phyloP scores from a whole-genome alignment of 2,797 vertebrate species.

The Orestias chungarensis region DNA sequence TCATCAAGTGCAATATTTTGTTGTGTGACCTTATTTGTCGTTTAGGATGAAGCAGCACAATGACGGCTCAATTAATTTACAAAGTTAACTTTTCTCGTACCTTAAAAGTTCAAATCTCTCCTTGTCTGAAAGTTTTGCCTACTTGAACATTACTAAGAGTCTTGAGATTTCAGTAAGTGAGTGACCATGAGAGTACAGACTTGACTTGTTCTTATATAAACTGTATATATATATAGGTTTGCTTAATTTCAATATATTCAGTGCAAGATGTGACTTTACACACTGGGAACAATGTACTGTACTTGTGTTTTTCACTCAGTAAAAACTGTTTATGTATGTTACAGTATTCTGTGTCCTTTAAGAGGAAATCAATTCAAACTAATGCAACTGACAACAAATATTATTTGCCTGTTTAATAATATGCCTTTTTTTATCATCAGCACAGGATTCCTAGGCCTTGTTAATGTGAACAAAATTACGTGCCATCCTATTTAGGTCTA shows the following conservation, averaged over 20 bases:
- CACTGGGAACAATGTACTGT: slow-evolving; percentile 14
- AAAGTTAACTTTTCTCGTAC: neutral
- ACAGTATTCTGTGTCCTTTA: slow-evolving; percentile 33
- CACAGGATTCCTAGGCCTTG: slow-evolving; percentile 12
- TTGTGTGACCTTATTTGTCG: neutral
- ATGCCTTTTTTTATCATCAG: slow-evolving; percentile 41
- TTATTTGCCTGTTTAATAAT: slow-evolving; percentile 28
- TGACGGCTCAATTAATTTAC: neutral
- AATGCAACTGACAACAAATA: slow-evolving; percentile 5
- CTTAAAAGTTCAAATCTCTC: slow-evolving; percentile 2
- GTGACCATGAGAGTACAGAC: slow-evolving; percentile 9
- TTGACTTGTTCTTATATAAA: slow-evolving; percentile 10
- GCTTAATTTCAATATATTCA: slow-evolving; percentile 17
- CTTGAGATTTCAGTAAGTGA: neutral
- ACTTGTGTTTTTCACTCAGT: slow-evolving; percentile 24
- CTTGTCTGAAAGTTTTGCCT: slow-evolving; percentile 35
- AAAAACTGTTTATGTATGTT: slow-evolving; percentile 40
- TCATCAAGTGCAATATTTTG: neutral
- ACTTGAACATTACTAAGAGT: slow-evolving; percentile 7
- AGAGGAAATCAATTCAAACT: slow-evolving; percentile 9
- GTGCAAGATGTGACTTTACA: slow-evolving; percentile 32
- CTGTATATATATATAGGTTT: slow-evolving; percentile 32
- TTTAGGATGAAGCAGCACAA: neutral
- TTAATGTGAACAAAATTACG: slow-evolving; percentile 42
- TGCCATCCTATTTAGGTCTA: slow-evolving; percentile 47